Percentiles rank a stretch among this genome's conserved stretches.
phyloP scores from a whole-genome alignment of 1,140 invertebrate genomes.

The Anastrepha ludens region DNA sequence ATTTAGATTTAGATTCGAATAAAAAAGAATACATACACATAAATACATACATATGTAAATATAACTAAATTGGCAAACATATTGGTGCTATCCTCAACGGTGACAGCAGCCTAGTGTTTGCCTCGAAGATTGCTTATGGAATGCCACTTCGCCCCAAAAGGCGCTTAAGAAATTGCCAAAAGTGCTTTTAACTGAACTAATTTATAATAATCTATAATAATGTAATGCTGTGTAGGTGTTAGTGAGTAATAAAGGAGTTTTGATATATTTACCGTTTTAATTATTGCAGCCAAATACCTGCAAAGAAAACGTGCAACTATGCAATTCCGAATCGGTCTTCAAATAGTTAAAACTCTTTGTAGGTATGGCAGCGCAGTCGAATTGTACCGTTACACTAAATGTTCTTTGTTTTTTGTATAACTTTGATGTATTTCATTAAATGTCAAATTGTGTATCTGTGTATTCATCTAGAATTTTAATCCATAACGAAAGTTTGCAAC shows the following conservation, averaged over 20 bases:
- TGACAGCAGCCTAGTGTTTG: neutral
- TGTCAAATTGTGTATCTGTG: neutral
- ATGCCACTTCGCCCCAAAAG: conserved; percentile 30
- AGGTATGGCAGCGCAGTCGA: neutral
- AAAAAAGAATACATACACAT: neutral
- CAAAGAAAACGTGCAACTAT: neutral
- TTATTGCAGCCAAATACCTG: conserved; percentile 29
- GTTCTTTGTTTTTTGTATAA: neutral
- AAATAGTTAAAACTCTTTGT: neutral
- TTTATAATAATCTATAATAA: conserved; percentile 57
- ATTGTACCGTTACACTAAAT: neutral
- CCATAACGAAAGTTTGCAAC: conserved; percentile 4
- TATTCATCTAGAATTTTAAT: neutral
- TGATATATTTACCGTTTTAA: conserved; percentile 62
- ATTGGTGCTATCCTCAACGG: conserved; percentile 24
- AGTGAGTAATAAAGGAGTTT: conserved; percentile 27
- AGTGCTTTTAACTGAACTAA: conserved; percentile 69
- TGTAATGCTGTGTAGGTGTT: conserved; percentile 8
- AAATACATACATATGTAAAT: conserved; percentile 29
- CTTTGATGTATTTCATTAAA: neutral
- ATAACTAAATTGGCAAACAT: conserved; percentile 31
- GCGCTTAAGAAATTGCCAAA: conserved; percentile 65
- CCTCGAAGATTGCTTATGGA: conserved; percentile 19
- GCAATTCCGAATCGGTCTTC: neutral
- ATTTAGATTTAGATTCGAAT: conserved; percentile 25